These are phyloP conservation scores for Salvator merianae DNA, from an alignment of 2,113 vertebrate species.

Conservation along the genomic window DNA sequence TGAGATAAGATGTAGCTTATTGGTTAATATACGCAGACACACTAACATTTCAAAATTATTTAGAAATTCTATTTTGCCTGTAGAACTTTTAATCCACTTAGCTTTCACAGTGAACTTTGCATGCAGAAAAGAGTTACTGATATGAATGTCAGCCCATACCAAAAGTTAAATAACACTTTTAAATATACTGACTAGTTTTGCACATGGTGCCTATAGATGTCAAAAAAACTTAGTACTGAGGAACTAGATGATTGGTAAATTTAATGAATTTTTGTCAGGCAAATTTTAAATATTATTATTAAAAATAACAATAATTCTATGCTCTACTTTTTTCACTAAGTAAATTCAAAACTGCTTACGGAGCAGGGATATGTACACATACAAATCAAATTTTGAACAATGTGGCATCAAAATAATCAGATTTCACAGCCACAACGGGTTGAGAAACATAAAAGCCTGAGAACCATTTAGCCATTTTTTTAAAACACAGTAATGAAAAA, in stretches of 20 bases:
- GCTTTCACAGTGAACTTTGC: neutral
- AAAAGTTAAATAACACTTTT: neutral
- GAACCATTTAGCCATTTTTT: slow-evolving; percentile 5
- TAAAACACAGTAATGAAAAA: slow-evolving; percentile 31
- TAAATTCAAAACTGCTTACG: neutral
- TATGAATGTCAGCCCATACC: neutral
- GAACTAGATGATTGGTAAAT: neutral
- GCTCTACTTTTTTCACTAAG: neutral
- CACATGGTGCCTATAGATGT: neutral
- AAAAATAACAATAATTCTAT: neutral
- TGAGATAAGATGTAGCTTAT: neutral
- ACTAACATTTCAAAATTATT: neutral
- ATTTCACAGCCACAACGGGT: neutral
- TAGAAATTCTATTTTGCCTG: neutral
- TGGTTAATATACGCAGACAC: neutral
- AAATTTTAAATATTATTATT: neutral
- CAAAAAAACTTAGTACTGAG: neutral
- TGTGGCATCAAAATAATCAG: neutral
- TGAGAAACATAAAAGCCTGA: neutral
- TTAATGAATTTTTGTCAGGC: neutral
- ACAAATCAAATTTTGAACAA: neutral
- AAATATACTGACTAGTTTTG: neutral
- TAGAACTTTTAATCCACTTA: neutral
- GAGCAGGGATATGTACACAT: neutral
- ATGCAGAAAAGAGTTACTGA: neutral